Base-by-base conservation (phyloP, 2,888 invertebrate species). In the Parthenolecanium corni region DNA sequence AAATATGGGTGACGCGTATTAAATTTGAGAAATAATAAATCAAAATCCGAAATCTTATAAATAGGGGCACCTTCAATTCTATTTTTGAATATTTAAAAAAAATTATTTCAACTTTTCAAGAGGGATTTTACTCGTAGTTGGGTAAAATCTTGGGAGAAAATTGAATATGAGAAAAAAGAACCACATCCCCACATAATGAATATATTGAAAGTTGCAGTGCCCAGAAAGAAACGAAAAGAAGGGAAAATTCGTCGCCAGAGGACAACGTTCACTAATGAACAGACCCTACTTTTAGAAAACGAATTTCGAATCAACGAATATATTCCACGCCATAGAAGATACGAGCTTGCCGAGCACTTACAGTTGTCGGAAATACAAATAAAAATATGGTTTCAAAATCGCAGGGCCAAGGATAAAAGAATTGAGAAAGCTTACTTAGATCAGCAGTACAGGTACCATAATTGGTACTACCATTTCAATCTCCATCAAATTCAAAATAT, bases 341-440 rank as follows among this genome's bases (percentile, higher is more conserved):
- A 85, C 71, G 88, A 89, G 72, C 74, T 89, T 66, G 89, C 89
- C 0, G 83, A 84, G 71, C 75, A 81, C 3, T 74, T 89, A 47
- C 71, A 72, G 44, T 70, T 79, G 44, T 74, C 76, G 0, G 44
- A 14, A 42, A 42, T 14, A 42, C 44, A 42, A 42, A 23, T 16
- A 68, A 89, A 89, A 74, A 89, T 89, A 65, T 89, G 88, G 88
- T 95, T 94, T 74, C 95, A 95, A 76, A 95, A 95, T 75, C 80
- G 95, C 67, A 80, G 95, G 68, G 95, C 95, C 23, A 95, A 95
- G 75, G 94, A 95, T 73, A 95, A 95, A 76, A 78, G 95, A 67
- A 91, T 95, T 68, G 94, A 95, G 73, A 95, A 95, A 72, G 94
- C 94, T 0, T 92, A 93, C 69, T 79, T 93, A 66, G 94, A 95